Percentiles rank a stretch among this genome's conserved stretches.
These are phyloP conservation scores for Podiceps cristatus DNA, from an alignment of 2,113 vertebrate genomes.

Conservation along the genomic window DNA sequence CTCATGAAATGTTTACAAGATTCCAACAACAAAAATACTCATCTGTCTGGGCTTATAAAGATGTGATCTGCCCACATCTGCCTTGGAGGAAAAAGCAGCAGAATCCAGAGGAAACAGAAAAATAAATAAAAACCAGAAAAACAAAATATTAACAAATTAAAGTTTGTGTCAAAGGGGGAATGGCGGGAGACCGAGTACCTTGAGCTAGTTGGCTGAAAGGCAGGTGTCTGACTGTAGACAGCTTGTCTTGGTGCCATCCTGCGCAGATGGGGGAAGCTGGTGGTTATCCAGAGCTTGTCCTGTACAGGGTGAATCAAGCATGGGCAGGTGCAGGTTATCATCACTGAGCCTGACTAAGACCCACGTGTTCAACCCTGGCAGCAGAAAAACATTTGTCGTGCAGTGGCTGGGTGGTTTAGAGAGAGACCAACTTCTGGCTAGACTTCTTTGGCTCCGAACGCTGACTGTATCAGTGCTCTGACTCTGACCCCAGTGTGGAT, in stretches of 20 bases:
- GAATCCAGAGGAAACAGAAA: not conserved
- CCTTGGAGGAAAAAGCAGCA: not conserved
- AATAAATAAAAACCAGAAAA: not conserved
- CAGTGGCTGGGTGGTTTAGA: not conserved
- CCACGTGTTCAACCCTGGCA: not conserved
- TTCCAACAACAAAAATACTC: not conserved
- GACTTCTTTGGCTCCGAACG: not conserved
- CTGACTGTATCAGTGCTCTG: not conserved
- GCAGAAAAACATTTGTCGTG: not conserved
- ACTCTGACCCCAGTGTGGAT: not conserved
- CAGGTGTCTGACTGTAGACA: not conserved
- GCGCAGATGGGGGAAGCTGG: not conserved
- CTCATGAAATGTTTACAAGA: not conserved
- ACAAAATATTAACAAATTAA: not conserved
- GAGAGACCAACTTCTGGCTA: not conserved
- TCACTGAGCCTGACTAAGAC: not conserved
- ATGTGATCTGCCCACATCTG: fast-evolving
- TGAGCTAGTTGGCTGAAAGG: not conserved
- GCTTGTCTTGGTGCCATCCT: not conserved
- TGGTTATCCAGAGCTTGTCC: not conserved
- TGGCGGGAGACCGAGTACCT: not conserved
- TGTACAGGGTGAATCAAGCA: not conserved
- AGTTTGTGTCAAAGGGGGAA: not conserved
- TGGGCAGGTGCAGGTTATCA: not conserved
- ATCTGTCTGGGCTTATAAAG: not conserved